Conservation (phyloP, 2,113 vertebrate genomes). For the Cheilinus undulatus region DNA sequence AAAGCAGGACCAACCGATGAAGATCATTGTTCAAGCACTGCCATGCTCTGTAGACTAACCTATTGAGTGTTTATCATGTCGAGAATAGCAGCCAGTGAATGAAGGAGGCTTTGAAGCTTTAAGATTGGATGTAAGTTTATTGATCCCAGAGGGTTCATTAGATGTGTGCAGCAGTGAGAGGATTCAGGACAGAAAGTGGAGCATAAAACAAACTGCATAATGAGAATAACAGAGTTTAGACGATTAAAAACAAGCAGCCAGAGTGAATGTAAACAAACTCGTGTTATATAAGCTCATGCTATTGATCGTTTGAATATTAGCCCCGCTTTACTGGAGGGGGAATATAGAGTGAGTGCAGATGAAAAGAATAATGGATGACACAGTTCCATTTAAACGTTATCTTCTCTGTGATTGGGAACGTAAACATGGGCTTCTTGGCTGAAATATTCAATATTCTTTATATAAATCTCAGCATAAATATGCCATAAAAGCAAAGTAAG, state of each 20-base stretch:
- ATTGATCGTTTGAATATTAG: neutral
- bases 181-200: neutral
- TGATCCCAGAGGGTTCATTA: conserved; percentile 33
- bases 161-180: neutral
- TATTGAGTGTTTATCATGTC: neutral
- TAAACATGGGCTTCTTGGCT: neutral
- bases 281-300: neutral
- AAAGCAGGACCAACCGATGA: neutral
- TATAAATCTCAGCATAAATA: neutral
- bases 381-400: conserved; percentile 1
- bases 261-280: conserved; percentile 14
- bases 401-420: neutral
- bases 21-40: neutral
- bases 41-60: neutral
- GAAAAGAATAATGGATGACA: neutral
- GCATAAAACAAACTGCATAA: conserved; percentile 3
- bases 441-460: neutral
- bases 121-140: conserved; percentile 28
- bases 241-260: neutral
- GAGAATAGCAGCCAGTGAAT: neutral
- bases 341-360: neutral
- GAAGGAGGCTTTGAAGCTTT: conserved; percentile 28
- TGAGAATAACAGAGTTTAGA: conserved; percentile 2
- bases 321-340: neutral
- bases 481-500: neutral